A percentile compares a stretch with the other conserved stretches of the same genome.
These are phyloP conservation scores for Polypedilum pembai DNA, from an alignment of 1,140 invertebrate species.

Conservation along the genomic window DNA sequence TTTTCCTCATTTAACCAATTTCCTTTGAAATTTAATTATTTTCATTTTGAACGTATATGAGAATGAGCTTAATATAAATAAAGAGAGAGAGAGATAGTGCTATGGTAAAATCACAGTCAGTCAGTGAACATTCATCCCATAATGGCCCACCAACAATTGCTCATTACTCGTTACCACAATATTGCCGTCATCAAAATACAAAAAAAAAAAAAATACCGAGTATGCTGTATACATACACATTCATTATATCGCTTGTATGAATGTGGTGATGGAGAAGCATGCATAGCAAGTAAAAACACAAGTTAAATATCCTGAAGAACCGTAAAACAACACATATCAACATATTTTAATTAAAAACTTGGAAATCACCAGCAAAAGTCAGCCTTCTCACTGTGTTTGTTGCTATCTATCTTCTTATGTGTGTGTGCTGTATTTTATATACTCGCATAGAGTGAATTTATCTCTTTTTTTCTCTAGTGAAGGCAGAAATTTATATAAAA, in stretches of 20 bases:
- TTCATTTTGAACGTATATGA: not conserved
- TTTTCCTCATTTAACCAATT: not conserved
- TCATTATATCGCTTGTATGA: not conserved
- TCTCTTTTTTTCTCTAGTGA: not conserved
- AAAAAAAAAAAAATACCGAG: no score
- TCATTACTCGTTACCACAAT: slow-evolving; percentile 17
- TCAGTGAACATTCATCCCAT: not conserved
- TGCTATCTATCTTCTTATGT: not conserved
- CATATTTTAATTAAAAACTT: slow-evolving; percentile 29
- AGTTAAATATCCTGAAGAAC: slow-evolving; percentile 27
- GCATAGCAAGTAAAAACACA: slow-evolving; percentile 13
- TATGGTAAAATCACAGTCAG: not conserved
- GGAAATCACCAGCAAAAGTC: slow-evolving; percentile 22
- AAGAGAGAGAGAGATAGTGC: no score
- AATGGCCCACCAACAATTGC: slow-evolving; percentile 10
- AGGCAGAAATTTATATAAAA: not conserved
- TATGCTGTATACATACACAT: no score
- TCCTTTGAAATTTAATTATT: slow-evolving; percentile 4
- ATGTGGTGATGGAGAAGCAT: not conserved
- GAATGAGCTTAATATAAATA: not conserved
- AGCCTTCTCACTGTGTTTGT: not conserved
- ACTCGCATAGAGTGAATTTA: not conserved
- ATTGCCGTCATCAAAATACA: slow-evolving; percentile 15
- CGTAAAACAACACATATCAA: slow-evolving; percentile 26
- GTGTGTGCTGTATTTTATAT: not conserved